These are phyloP conservation scores for Lepidurus packardi DNA, from an alignment of 1,140 invertebrate genomes.

Conservation along the genomic window DNA sequence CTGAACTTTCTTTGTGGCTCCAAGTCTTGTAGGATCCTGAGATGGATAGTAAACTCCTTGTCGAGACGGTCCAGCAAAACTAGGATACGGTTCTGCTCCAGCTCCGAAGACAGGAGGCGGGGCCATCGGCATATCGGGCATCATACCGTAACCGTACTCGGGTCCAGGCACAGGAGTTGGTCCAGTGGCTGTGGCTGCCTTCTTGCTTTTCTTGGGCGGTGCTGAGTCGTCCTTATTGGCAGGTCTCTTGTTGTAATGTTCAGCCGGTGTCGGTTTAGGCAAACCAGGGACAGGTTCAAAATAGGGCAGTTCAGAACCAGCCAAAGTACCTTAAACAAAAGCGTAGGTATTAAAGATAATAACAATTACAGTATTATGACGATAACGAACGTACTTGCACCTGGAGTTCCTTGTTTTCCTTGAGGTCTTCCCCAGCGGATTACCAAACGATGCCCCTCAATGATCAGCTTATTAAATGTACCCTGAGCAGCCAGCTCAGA, in stretches of 20 bases:
- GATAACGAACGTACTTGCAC: slow-evolving; percentile 32
- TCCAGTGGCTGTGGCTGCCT: slow-evolving; percentile 47
- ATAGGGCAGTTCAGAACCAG: slow-evolving; percentile 16
- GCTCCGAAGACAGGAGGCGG: slow-evolving; percentile 48
- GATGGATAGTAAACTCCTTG: slow-evolving; percentile 81
- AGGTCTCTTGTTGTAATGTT: slow-evolving; percentile 45
- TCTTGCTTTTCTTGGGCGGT: slow-evolving; percentile 75
- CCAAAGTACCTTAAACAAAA: neutral
- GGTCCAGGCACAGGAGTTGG: slow-evolving; percentile 38
- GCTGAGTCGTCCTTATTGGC: neutral
- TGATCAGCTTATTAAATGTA: slow-evolving; percentile 91
- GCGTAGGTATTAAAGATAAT: neutral
- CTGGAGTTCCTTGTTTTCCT: slow-evolving; percentile 49
- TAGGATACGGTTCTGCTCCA: slow-evolving; percentile 54
- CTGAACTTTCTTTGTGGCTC: slow-evolving; percentile 46
- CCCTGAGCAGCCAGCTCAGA: slow-evolving; percentile 92
- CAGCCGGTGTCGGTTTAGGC: slow-evolving; percentile 66
- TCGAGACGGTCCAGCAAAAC: slow-evolving; percentile 51
- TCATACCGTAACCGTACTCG: slow-evolving; percentile 35
- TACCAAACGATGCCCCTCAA: slow-evolving; percentile 76
- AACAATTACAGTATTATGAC: neutral
- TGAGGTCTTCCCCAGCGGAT: slow-evolving; percentile 97
- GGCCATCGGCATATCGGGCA: slow-evolving; percentile 40
- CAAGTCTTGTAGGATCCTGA: slow-evolving; percentile 86
- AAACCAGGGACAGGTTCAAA: slow-evolving; percentile 34